Conservation (phyloP, 2,113 vertebrate species). For the Sarotherodon lohbergeri region DNA sequence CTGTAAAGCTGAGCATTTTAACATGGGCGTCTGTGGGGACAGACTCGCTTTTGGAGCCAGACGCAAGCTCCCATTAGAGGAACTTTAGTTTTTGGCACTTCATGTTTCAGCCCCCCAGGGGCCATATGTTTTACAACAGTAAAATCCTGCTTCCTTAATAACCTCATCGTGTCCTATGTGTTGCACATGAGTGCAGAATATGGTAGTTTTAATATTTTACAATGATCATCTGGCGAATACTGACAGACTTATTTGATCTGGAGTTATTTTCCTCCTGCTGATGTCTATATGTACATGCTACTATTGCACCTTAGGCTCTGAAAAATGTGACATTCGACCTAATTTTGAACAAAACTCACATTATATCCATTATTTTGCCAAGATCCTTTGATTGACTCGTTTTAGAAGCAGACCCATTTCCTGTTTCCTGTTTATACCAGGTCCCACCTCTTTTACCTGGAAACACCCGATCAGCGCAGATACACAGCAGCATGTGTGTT, state of each 20-base stretch:
- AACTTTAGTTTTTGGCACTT: not conserved
- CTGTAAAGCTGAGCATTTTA: not conserved
- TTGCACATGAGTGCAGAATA: not conserved
- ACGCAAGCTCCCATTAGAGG: not conserved
- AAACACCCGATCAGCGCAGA: constrained; percentile 37
- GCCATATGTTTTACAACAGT: not conserved
- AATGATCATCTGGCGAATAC: not conserved
- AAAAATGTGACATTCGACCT: not conserved
- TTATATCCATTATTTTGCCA: constrained; percentile 36
- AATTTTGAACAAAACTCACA: constrained; percentile 31
- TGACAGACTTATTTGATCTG: not conserved
- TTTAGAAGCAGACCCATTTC: constrained; percentile 47
- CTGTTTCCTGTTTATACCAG: constrained; percentile 58
- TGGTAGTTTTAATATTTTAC: not conserved
- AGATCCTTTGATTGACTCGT: constrained; percentile 24
- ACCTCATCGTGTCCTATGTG: not conserved
- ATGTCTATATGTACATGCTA: not conserved
- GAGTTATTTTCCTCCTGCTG: not conserved
- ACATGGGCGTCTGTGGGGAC: not conserved
- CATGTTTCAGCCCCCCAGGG: not conserved
- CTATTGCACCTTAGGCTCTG: not conserved
- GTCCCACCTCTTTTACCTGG: constrained; percentile 49
- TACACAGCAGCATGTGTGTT: not conserved
- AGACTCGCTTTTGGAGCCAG: not conserved
- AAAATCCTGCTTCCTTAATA: not conserved